Conservation (phyloP, 2,888 invertebrate genomes). For the Pelosia muscerda region DNA sequence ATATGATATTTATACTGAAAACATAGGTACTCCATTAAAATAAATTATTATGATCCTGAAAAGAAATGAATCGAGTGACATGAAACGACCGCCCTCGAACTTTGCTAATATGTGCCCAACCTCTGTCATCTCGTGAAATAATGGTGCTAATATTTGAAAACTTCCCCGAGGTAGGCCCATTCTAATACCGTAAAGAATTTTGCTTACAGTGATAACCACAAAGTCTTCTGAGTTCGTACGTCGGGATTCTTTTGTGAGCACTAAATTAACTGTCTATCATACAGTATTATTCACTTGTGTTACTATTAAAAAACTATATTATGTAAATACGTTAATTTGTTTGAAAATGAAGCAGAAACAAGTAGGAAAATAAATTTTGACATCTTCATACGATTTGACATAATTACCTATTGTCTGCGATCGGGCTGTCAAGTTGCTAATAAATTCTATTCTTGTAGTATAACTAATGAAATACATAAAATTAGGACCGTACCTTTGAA, state of each 20-base stretch:
- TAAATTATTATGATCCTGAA: constrained; percentile 57
- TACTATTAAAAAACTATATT: no score
- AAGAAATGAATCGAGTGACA: constrained; percentile 76
- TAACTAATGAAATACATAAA: not conserved
- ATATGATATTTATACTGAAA: not conserved
- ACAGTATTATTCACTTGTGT: constrained; percentile 17
- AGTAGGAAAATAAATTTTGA: no score
- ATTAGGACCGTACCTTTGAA: not conserved
- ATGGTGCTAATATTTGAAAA: constrained; percentile 86
- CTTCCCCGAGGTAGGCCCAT: constrained; percentile 76
- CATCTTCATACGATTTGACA: no score
- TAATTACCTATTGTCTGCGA: no score
- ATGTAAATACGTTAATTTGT: no score
- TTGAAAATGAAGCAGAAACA: no score
- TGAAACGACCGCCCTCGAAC: constrained; percentile 73
- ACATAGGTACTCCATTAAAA: constrained; percentile 35
- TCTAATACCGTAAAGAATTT: constrained; percentile 80
- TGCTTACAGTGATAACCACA: constrained; percentile 72
- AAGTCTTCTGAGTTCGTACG: constrained; percentile 68
- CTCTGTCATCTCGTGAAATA: constrained; percentile 85
- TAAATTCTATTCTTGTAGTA: no score
- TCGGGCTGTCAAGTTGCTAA: not conserved
- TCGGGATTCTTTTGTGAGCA: constrained; percentile 57
- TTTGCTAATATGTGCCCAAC: constrained; percentile 86
- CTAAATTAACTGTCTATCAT: constrained; percentile 41